Evolutionary conservation across 2,888 invertebrate genomes (phyloP), one percentile per base, ranked within the genome.

Genomic region (Pinctada fucata): DNA sequence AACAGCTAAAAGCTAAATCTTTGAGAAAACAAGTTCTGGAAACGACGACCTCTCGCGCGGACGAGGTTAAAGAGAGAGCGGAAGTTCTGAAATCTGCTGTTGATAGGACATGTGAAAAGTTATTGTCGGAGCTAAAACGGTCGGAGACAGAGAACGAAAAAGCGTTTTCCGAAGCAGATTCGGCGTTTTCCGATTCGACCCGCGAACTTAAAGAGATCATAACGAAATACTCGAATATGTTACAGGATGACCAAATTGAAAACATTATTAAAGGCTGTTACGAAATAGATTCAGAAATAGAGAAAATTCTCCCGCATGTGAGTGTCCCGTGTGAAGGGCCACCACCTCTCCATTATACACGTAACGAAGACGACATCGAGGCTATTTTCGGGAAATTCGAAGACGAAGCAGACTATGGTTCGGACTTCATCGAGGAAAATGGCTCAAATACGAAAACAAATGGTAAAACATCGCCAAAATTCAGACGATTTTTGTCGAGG

Each of bases 361-460:
- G 50, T 50, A 51, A 45, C 3, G 65, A 45, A 2, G 66, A 65
- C 0, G 48, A 65, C 2, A 31, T 74, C 5, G 66, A 74, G 31
- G 45, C n/a, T 6, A 10, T 74, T n/a, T 74, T 74, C 16, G 74
- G 50, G 16, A 31, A 74, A 10, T n/a, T 74, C 3, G 66, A 65
- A 50, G 74, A 74, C 6, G 74, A 74, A 66, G n/a, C 16, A 13
- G 63, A 63, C 8, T 13, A 50, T 48, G 31, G 16, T 16, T 74
- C 74, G 4, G 74, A 74, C n/a, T 74, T 66, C 31, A 51, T 74
- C 31, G 58, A 58, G 13, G 72, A 72, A 45, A 63, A 74, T 4
- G 45, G 13, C 48, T 50, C 50, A 8, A 50, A n/a, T 0, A 4
- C 45, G 13, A 63, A 74, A 16, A 0, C 49, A 31, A 66, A 64